A percentile compares a stretch with the other conserved stretches of the same genome.
phyloP scores from a whole-genome alignment of 2,113 vertebrate genomes.

The Anoura caudifer region DNA sequence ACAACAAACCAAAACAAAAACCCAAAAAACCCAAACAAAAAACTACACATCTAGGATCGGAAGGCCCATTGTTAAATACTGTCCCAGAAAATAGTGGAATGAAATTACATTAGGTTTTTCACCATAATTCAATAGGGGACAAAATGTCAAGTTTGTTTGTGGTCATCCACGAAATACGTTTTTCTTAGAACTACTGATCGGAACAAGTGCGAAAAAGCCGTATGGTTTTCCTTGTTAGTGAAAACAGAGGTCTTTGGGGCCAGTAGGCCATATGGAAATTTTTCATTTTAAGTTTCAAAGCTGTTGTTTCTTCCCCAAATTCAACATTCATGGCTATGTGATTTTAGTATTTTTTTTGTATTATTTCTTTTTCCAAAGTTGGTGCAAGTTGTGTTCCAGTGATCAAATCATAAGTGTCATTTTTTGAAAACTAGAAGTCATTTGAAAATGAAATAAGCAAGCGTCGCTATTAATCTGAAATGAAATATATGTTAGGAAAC shows the following conservation, averaged over 20 bases:
- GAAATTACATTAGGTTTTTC: neutral
- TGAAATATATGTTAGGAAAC: neutral
- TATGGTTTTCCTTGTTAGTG: neutral
- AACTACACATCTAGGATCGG: neutral
- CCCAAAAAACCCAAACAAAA: too few species aligned
- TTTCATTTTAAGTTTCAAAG: conserved; percentile 36
- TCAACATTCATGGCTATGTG: neutral
- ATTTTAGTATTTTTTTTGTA: neutral
- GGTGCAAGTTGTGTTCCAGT: neutral
- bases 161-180: neutral
- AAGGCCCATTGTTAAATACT: neutral
- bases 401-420: neutral
- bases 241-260: neutral
- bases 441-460: conserved; percentile 8
- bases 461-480: neutral
- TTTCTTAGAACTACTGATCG: neutral
- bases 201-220: neutral
- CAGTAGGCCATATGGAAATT: neutral
- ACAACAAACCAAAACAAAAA: neutral
- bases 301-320: conserved; percentile 29
- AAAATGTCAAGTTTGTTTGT: conserved; percentile 19
- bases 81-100: neutral
- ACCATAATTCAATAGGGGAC: neutral
- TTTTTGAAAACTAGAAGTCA: neutral
- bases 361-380: conserved; percentile 32